These are phyloP conservation scores for Pogonus chalceus DNA, from an alignment of 1,140 invertebrate genomes.

Conservation along the genomic window DNA sequence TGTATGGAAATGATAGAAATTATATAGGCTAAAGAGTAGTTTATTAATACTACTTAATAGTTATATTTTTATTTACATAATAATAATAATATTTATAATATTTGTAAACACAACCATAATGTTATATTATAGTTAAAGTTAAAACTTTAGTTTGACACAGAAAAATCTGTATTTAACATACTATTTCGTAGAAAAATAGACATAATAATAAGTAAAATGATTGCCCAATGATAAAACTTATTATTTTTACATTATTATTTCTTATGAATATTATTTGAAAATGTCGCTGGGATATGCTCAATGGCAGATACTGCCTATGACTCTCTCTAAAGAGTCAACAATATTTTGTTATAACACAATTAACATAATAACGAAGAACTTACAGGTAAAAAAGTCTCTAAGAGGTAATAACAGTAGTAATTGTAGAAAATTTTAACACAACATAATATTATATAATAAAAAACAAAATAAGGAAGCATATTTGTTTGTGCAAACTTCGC, in stretches of 20 bases:
- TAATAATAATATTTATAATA: slow-evolving; percentile 7
- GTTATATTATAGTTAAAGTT: neutral
- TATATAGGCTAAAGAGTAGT: neutral
- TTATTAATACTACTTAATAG: neutral
- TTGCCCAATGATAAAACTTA: slow-evolving; percentile 4
- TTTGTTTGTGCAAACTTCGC: neutral
- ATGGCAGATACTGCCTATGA: no score
- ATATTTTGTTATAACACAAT: no score
- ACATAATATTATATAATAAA: neutral
- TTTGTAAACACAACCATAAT: slow-evolving; percentile 5
- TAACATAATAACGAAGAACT: no score
- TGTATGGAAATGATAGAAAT: neutral
- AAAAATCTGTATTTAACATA: neutral
- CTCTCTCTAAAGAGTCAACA: no score
- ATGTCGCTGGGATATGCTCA: no score
- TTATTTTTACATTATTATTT: neutral
- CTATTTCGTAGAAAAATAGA: slow-evolving; percentile 6
- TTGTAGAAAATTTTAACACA: neutral
- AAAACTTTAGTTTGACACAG: neutral
- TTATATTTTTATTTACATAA: slow-evolving; percentile 5
- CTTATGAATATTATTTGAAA: no score
- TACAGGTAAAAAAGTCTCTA: neutral
- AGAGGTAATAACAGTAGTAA: neutral
- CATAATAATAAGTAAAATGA: neutral
- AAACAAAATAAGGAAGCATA: neutral